Evolutionary conservation across 2,797 vertebrate genomes (phyloP).

Genomic region (Pelodytes ibericus): DNA sequence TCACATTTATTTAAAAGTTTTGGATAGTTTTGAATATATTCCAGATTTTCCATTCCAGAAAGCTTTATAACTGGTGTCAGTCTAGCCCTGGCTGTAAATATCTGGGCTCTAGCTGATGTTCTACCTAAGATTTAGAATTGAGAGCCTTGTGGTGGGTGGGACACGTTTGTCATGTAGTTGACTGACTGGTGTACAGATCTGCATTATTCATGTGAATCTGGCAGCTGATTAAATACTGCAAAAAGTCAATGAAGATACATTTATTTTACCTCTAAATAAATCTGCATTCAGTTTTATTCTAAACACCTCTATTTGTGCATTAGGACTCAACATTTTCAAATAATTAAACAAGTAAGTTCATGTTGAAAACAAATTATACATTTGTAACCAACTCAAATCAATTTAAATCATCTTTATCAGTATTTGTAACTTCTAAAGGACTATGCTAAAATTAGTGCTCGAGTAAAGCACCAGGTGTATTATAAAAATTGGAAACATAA

Average conservation of each 20-base stretch:
- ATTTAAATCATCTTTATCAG: too few species aligned
- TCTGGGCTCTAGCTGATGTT: not conserved
- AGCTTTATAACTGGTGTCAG: not conserved
- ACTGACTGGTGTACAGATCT: slow-evolving; percentile 23
- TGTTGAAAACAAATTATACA: too few species aligned
- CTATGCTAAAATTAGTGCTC: too few species aligned
- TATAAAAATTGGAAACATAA: too few species aligned
- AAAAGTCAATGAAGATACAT: slow-evolving; percentile 49
- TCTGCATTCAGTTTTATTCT: slow-evolving; percentile 15
- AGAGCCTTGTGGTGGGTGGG: slow-evolving; percentile 10
- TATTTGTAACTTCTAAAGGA: too few species aligned
- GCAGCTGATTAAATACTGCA: slow-evolving; percentile 43
- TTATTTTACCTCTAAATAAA: slow-evolving; percentile 34
- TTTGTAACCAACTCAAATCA: too few species aligned
- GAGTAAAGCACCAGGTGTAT: too few species aligned
- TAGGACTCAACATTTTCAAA: too few species aligned
- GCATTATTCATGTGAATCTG: slow-evolving; percentile 49
- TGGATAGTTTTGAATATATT: too few species aligned
- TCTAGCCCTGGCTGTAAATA: not conserved
- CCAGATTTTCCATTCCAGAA: not conserved
- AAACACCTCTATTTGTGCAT: not conserved
- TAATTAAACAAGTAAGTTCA: too few species aligned
- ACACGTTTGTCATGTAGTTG: slow-evolving; percentile 50
- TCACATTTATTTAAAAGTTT: too few species aligned
- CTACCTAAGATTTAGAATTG: slow-evolving; percentile 26